Evolutionary conservation across 2,113 vertebrate genomes (phyloP).

Genomic region (Pogona vitticeps): DNA sequence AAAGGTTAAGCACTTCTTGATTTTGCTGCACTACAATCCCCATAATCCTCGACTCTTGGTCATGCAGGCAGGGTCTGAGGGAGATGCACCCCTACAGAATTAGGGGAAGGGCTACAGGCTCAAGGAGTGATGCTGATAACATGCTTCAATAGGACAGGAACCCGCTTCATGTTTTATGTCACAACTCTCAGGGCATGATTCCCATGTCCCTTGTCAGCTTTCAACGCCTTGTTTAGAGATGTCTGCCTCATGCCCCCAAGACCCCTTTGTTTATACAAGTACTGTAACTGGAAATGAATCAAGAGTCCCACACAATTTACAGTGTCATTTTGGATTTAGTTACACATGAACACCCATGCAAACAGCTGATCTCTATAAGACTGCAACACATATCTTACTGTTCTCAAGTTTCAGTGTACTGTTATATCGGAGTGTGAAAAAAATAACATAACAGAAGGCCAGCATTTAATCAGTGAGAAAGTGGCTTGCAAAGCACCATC

Average conservation of each 20-base stretch:
- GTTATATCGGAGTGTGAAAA: not conserved
- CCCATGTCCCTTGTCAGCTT: not conserved
- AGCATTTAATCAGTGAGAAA: conserved; percentile 15
- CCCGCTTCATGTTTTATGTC: not conserved
- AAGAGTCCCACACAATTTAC: not conserved
- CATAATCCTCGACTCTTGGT: no score
- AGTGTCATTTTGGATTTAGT: not conserved
- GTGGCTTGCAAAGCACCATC: conserved; percentile 11
- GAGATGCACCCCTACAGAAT: no score
- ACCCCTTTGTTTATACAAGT: not conserved
- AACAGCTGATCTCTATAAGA: not conserved
- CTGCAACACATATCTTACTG: not conserved
- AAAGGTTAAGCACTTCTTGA: no score
- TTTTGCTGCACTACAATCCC: no score
- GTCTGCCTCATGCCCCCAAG: not conserved
- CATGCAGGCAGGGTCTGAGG: no score
- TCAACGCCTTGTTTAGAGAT: not conserved
- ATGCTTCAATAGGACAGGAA: no score
- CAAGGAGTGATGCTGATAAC: no score
- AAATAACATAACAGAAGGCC: not conserved
- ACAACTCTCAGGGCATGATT: not conserved
- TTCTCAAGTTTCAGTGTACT: conserved; percentile 2
- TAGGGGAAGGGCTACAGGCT: no score
- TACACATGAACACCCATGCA: not conserved
- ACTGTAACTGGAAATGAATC: not conserved